phyloP scores from a whole-genome alignment of 2,888 invertebrate genomes.

The Escarpia spicata region DNA sequence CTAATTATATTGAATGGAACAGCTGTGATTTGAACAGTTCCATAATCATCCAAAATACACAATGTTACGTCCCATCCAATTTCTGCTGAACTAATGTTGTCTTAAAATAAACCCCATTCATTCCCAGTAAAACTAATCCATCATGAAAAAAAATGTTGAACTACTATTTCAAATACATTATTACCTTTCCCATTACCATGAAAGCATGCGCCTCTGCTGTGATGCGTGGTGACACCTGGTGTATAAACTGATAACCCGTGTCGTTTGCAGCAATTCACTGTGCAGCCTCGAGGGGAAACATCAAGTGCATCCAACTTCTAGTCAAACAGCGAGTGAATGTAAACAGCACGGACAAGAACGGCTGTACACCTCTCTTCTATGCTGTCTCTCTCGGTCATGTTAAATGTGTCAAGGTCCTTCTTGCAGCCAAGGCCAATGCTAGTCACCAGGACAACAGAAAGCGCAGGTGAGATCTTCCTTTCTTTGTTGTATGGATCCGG shows the following conservation, averaged over 20 bases:
- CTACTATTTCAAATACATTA: too few species aligned
- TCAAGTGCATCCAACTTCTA: conserved; percentile 87
- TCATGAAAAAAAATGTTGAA: too few species aligned
- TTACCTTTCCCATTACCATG: background rate
- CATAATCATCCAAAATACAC: too few species aligned
- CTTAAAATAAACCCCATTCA: too few species aligned
- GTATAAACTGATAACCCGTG: background rate
- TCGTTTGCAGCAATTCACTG: conserved; percentile 84
- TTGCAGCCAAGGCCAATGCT: conserved; percentile 86
- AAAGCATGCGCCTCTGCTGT: background rate
- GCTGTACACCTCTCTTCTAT: conserved; percentile 95
- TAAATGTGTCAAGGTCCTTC: conserved; percentile 86
- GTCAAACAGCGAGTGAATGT: conserved; percentile 84
- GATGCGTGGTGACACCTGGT: background rate
- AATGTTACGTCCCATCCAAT: too few species aligned
- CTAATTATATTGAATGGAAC: too few species aligned
- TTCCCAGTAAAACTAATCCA: too few species aligned
- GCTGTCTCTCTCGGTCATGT: conserved; percentile 95
- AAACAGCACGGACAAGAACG: conserved; percentile 90
- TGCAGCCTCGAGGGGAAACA: conserved; percentile 95
- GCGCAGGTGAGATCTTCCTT: conserved; percentile 72
- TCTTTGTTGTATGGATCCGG: too few species aligned
- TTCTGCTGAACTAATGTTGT: too few species aligned
- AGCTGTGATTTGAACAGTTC: too few species aligned
- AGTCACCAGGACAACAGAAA: conserved; percentile 93